Percentiles rank a stretch among this genome's conserved stretches.
Evolutionary conservation across 1,140 invertebrate genomes (phyloP).

Genomic region (Listronotus bonariensis): DNA sequence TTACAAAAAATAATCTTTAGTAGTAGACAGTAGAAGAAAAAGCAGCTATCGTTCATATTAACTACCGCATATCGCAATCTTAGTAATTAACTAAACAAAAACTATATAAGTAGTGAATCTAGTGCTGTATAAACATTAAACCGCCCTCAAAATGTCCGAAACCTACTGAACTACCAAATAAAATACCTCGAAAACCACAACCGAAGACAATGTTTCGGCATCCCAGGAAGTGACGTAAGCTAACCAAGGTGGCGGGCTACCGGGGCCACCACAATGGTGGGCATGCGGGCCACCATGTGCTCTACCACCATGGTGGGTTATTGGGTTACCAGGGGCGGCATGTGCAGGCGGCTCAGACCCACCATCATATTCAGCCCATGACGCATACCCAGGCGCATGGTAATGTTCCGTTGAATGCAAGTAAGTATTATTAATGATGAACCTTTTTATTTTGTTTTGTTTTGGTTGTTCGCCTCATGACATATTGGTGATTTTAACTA

Average conservation of each 20-base stretch:
- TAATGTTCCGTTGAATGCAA: conserved; percentile 52
- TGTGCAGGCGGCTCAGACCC: conserved; percentile 42
- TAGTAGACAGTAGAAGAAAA: not conserved
- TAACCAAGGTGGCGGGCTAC: conserved; percentile 53
- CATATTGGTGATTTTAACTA: too few species aligned
- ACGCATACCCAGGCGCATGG: conserved; percentile 40
- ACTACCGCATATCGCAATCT: not conserved
- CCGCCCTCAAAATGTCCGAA: conserved; percentile 7
- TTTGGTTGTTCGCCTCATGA: too few species aligned
- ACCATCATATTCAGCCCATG: conserved; percentile 49
- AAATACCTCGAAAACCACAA: conserved; percentile 14
- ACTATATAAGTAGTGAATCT: too few species aligned
- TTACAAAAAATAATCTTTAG: not conserved
- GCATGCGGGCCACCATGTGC: conserved; percentile 50
- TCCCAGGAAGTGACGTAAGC: conserved; percentile 40
- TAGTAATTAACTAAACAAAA: not conserved
- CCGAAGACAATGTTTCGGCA: conserved; percentile 30
- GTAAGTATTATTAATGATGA: conserved; percentile 44
- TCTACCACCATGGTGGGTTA: conserved; percentile 51
- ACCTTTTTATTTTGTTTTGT: too few species aligned
- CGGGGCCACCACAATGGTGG: conserved; percentile 52
- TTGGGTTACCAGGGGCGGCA: conserved; percentile 51
- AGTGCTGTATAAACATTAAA: not conserved
- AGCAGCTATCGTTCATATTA: not conserved
- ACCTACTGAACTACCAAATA: not conserved